phyloP scores from a whole-genome alignment of 2,113 vertebrate species.

The Zootoca vivipara region DNA sequence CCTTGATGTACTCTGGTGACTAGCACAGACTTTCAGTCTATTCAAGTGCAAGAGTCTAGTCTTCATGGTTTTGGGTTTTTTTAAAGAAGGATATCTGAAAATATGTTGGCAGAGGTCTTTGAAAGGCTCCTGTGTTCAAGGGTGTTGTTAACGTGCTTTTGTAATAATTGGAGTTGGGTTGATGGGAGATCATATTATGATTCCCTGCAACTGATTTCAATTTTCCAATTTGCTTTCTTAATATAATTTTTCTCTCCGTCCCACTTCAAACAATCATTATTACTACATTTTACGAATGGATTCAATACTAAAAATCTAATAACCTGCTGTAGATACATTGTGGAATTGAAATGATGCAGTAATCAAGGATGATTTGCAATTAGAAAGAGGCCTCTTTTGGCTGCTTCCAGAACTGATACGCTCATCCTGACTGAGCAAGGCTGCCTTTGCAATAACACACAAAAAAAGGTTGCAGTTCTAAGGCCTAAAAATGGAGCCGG shows the following conservation, averaged over 20 bases:
- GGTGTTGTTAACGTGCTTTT: neutral
- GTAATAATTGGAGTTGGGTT: neutral
- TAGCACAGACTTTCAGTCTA: neutral
- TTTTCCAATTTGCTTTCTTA: constrained; percentile 26
- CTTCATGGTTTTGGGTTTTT: neutral
- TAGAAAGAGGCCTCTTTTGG: constrained; percentile 19
- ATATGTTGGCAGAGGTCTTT: neutral
- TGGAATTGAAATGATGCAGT: constrained; percentile 19
- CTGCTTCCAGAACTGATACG: neutral
- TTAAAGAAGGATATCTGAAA: constrained; percentile 9
- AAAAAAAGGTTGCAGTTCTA: neutral
- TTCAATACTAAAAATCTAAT: constrained; percentile 24
- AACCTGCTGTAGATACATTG: constrained; percentile 11
- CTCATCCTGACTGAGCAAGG: neutral
- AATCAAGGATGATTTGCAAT: constrained; percentile 17
- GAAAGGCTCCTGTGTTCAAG: neutral
- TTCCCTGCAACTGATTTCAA: constrained; percentile 32
- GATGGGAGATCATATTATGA: neutral
- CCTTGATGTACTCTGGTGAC: neutral
- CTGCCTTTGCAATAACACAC: neutral
- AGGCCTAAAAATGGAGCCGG: neutral
- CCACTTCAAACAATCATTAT: constrained; percentile 29
- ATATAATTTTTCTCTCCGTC: constrained; percentile 1
- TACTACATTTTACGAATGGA: constrained; percentile 16
- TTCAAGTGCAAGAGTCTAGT: neutral